Evolutionary conservation across 2,888 invertebrate genomes (phyloP), one percentile per base, ranked within the genome.

Genomic region (Drosophila nigritarsus): DNA sequence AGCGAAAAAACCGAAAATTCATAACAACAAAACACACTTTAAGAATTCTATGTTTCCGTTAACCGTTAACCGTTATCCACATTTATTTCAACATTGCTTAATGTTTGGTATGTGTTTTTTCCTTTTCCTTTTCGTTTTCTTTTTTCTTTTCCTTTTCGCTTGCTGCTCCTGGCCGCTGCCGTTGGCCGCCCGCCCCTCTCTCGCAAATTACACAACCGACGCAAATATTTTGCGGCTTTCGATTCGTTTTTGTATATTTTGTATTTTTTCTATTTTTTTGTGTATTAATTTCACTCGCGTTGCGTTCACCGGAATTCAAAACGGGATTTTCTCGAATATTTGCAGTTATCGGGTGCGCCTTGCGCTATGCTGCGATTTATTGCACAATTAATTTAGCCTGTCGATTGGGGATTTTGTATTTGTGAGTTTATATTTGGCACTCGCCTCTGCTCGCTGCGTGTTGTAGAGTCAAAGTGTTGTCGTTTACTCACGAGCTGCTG

Each of bases 391-490:
- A 60, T 24, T 38, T 42, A n/a, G 51, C 40, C 40, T 40, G 48
- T 65, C 61, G 65, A 56, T 38, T 38, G 38, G 8, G 18, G 45
- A 15, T 15, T 27, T 38, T 27, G 3, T 27, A 55, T 38, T 55
- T 55, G 27, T 30, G 30, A 42, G 42, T 13, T 70, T 55, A 45
- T 53, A 30, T 59, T 70, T 74, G 62, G 59, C 49, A 38, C 68
- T 72, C 58, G 45, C 61, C 61, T 60, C 79, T 86, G 69, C 73
- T 75, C 81, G 85, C 79, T 87, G 75, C 90, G 89, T 91, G 91
- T 89, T 87, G 78, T 85, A 80, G 87, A 90, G 91, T 90, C 91
- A 86, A 90, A 90, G 91, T 91, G 88, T 92, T 90, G 83, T 82
- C 90, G 90, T 92, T 91, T 86, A 91, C 91, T 92, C 91, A 84